Evolutionary conservation across 2,797 vertebrate genomes (phyloP).

Genomic region (Fratercula arctica): DNA sequence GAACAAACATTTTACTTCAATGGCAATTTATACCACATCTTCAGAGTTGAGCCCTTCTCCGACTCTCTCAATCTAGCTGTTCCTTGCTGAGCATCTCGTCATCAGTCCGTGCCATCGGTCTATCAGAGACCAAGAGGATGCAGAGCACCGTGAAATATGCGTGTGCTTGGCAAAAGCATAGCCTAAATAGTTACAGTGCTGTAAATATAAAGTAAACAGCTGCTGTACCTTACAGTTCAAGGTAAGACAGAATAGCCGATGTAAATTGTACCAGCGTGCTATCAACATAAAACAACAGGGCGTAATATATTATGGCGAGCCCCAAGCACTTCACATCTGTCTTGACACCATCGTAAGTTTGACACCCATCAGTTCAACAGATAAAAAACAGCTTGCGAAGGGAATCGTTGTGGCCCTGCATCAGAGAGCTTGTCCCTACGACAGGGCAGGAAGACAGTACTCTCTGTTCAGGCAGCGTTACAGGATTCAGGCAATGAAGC

Average conservation of each 20-base stretch:
- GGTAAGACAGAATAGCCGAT: conserved; percentile 64
- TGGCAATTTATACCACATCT: not conserved
- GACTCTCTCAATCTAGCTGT: not conserved
- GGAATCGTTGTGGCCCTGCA: conserved; percentile 1
- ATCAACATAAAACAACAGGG: conserved; percentile 66
- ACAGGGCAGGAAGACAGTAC: not conserved
- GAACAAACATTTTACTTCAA: not conserved
- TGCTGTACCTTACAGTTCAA: conserved; percentile 63
- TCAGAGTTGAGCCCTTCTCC: not conserved
- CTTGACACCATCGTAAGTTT: conserved; percentile 48
- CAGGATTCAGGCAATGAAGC: not conserved
- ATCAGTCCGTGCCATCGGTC: not conserved
- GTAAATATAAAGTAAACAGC: conserved; percentile 64
- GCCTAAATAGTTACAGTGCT: conserved; percentile 63
- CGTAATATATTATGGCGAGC: conserved; percentile 32
- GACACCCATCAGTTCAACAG: conserved; percentile 60
- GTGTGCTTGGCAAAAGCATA: conserved; percentile 51
- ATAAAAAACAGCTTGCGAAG: conserved; percentile 64
- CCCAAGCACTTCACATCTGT: conserved; percentile 56
- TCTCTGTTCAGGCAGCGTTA: not conserved
- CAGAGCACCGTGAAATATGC: conserved; percentile 47
- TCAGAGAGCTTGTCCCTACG: not conserved
- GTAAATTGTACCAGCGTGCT: conserved; percentile 44
- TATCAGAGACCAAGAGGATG: not conserved
- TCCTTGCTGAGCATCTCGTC: not conserved